Conservation (phyloP, 2,797 vertebrate species). For the Paratrypauchen microcephalus region DNA sequence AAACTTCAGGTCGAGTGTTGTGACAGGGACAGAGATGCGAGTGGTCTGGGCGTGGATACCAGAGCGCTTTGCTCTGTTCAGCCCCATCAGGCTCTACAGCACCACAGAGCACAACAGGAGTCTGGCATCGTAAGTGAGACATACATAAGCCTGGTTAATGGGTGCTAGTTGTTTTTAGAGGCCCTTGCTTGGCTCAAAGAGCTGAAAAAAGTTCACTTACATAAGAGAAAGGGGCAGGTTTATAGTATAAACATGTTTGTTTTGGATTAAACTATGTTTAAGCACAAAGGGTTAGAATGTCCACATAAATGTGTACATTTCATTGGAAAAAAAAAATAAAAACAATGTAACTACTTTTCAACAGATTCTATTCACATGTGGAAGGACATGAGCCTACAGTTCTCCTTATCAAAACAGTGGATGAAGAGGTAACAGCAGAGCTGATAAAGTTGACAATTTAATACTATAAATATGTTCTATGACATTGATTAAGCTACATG, state of each 20-base stretch:
- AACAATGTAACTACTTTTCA: not conserved
- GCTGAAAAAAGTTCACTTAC: slow-evolving; percentile 25
- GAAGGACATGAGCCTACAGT: slow-evolving; percentile 82
- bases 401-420: slow-evolving; percentile 81
- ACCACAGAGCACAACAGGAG: slow-evolving; percentile 76
- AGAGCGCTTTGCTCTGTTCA: slow-evolving; percentile 85
- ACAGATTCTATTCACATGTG: slow-evolving; percentile 82
- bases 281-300: not conserved
- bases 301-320: not conserved
- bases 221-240: slow-evolving; percentile 15
- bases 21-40: slow-evolving; percentile 84
- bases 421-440: slow-evolving; percentile 76
- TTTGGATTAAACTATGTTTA: slow-evolving; percentile 20
- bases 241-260: slow-evolving; percentile 65
- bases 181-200: not conserved
- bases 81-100: slow-evolving; percentile 80
- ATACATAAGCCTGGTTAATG: not conserved
- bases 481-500: not conserved
- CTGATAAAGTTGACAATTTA: not conserved
- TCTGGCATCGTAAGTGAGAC: slow-evolving; percentile 78
- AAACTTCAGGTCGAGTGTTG: slow-evolving; percentile 78
- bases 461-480: not conserved
- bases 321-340: too few species aligned
- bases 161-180: not conserved
- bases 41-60: slow-evolving; percentile 91